Evolutionary conservation across 2,797 vertebrate species (phyloP), one percentile per base, ranked within the genome.

Genomic region (Microctenopoma lineatum): DNA sequence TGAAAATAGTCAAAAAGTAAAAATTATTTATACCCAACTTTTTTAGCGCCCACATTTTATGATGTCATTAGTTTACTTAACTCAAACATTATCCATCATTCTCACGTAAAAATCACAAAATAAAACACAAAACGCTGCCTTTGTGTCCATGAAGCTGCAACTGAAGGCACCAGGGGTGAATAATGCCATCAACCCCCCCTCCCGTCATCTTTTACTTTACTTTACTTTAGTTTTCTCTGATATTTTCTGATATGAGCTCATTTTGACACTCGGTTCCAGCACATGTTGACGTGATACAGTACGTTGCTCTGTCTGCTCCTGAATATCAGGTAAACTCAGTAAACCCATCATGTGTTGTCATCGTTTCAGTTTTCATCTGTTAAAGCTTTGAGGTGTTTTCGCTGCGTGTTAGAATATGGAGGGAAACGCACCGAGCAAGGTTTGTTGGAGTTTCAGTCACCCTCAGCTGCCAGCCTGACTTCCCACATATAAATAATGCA

Each of bases 401-500:
- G 10, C 5, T 26, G 52, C 47, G 1, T 52, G 63, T 74, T 13
- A 6, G 14, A 39, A 36, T 27, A 26, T 13, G 15, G 47, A 56
- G 38, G 50, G 58, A 55, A 57, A 54, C 27, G 16, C 71, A 52
- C 13, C 46, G n/a, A 15, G 16, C n/a, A 5, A 45, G 34, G 44
- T 18, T 62, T 68, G 56, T 68, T 32, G 29, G 48, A 44, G 67
- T 4, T 44, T 16, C 44, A 61, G 5, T 73, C 56, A n/a, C 27
- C 64, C 71, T 60, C 45, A 53, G 66, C 16, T 55, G 73, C 65
- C 74, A 54, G 2, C 15, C 32, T 38, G 13, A 50, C 67, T 71
- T 73, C 71, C 71, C 62, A 47, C 54, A 26, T 69, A 83, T 78
- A 77, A 79, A 77, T 73, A 78, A 81, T 52, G 72, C 80, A 81